Percentiles rank a stretch among this genome's conserved stretches.
Conservation (phyloP, 2,113 vertebrate species). For the Epinephelus fuscoguttatus region DNA sequence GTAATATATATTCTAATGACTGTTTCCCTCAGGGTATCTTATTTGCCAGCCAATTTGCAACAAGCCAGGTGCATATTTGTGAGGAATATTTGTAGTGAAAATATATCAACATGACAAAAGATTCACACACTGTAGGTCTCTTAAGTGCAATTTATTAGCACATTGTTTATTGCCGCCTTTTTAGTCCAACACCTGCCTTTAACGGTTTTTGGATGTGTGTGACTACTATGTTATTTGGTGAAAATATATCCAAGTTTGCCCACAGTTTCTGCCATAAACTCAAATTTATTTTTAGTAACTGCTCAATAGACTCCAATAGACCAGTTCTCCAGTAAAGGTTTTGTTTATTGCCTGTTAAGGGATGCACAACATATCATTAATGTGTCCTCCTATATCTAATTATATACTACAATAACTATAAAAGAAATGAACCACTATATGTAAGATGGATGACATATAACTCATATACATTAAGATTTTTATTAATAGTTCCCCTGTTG, state of each 20-base stretch:
- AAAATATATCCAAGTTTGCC: not conserved
- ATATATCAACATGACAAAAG: no score
- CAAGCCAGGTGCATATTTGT: not conserved
- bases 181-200: no score
- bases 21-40: not conserved
- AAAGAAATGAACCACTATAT: not conserved
- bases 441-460: not conserved
- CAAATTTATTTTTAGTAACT: not conserved
- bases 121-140: no score
- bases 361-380: not conserved
- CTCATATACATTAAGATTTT: not conserved
- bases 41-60: not conserved
- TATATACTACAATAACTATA: not conserved
- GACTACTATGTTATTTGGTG: no score
- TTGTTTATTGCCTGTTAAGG: not conserved
- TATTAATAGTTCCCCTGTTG: not conserved
- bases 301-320: not conserved
- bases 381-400: not conserved
- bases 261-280: not conserved
- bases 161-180: no score
- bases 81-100: not conserved
- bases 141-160: no score
- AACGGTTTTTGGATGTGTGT: no score
- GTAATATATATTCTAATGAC: not conserved
- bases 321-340: not conserved